A percentile compares a stretch with the other conserved stretches of the same genome.
phyloP scores from a whole-genome alignment of 2,888 invertebrate species.

The Apamea sordens region DNA sequence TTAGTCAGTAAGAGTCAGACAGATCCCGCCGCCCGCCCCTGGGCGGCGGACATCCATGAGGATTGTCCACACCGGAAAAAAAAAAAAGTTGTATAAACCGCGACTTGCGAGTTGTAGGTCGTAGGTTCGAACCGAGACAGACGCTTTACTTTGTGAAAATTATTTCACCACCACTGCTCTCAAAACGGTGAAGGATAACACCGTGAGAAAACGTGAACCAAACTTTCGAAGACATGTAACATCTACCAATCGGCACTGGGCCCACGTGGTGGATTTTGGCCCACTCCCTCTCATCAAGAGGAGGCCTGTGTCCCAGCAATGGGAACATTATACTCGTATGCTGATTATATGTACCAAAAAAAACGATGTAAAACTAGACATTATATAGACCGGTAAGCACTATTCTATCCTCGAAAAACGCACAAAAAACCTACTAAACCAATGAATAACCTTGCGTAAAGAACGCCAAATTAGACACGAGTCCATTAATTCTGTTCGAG shows the following conservation, averaged over 20 bases:
- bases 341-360: neutral
- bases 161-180: neutral
- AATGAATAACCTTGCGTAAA: constrained; percentile 32
- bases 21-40: too few relatives aligned
- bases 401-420: neutral
- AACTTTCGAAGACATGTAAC: neutral
- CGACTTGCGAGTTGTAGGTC: neutral
- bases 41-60: too few relatives aligned
- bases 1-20: too few relatives aligned
- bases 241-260: neutral
- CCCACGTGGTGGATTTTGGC: neutral
- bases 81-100: too few relatives aligned
- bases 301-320: neutral
- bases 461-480: constrained; percentile 27
- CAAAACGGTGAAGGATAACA: neutral
- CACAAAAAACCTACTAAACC: constrained; percentile 8
- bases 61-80: too few relatives aligned
- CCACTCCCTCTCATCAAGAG: neutral
- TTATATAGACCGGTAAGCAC: neutral
- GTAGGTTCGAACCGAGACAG: neutral
- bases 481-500: constrained; percentile 51
- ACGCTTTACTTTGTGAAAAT: neutral
- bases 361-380: neutral
- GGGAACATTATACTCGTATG: too few relatives aligned
- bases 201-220: neutral